phyloP scores from a whole-genome alignment of 2,113 vertebrate genomes.

The Psettodes erumei region DNA sequence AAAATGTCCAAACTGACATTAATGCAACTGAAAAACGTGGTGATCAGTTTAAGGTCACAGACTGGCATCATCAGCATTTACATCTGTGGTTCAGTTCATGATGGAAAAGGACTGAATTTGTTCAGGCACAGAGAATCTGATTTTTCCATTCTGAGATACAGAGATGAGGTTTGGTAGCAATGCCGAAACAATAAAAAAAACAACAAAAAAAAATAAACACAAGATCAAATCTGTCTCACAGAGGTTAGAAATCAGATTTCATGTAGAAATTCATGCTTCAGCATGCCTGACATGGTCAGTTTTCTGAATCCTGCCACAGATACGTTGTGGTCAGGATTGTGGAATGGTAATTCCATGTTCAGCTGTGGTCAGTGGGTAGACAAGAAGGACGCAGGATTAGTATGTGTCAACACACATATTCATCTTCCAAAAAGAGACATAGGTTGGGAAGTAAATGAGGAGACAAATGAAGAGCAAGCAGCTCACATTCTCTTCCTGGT shows the following conservation, averaged over 20 bases:
- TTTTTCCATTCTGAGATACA: constrained; percentile 16
- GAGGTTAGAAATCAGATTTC: constrained; percentile 19
- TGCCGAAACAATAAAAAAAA: constrained; percentile 15
- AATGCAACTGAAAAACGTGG: constrained; percentile 57
- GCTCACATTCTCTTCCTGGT: constrained; percentile 48
- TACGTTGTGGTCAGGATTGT: constrained; percentile 3
- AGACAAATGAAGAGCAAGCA: constrained; percentile 24
- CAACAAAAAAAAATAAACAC: too few species aligned
- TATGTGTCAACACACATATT: constrained; percentile 12
- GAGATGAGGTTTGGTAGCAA: constrained; percentile 18
- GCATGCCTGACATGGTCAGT: constrained; percentile 17
- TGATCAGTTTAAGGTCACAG: constrained; percentile 24
- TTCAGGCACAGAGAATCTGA: constrained; percentile 82
- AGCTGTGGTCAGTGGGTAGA: constrained; percentile 39
- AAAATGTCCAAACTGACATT: constrained; percentile 85
- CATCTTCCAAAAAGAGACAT: constrained; percentile 32
- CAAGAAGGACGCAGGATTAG: constrained; percentile 51
- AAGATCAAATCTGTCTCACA: constrained; percentile 20
- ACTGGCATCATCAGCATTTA: constrained; percentile 22
- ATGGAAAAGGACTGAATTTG: constrained; percentile 53
- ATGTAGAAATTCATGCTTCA: constrained; percentile 25
- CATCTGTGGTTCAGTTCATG: constrained; percentile 48
- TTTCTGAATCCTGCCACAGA: constrained; percentile 22
- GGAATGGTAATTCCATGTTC: constrained; percentile 39
- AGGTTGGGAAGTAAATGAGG: constrained; percentile 15